Conservation (phyloP, 2,797 vertebrate species). For the Jordanella pulchra region DNA sequence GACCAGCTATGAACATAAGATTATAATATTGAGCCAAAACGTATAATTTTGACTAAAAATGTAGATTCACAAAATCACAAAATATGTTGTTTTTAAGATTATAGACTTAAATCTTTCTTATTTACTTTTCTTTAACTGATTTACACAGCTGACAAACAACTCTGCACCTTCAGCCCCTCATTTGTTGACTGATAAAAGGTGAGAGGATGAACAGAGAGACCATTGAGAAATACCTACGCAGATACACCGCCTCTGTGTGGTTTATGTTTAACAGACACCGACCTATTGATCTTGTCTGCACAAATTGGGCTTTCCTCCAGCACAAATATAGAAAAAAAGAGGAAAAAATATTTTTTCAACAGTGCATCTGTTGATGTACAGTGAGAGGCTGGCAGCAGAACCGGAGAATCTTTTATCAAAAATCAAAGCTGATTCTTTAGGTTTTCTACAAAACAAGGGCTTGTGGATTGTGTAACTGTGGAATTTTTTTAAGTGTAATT, state of each 20-base stretch:
- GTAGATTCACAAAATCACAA: background rate
- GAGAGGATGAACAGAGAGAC: background rate
- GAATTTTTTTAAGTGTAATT: background rate
- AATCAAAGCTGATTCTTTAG: background rate
- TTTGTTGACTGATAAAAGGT: background rate
- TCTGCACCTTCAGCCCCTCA: background rate
- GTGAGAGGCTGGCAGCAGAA: background rate
- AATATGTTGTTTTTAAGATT: background rate
- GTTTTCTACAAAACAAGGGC: background rate
- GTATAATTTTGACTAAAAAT: background rate
- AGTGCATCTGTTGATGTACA: background rate
- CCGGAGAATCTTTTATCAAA: background rate
- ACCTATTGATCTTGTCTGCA: conserved; percentile 7
- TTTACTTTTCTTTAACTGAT: background rate
- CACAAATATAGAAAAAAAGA: background rate
- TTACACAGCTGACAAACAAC: conserved; percentile 21
- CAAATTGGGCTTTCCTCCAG: background rate
- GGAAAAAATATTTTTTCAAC: background rate
- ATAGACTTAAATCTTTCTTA: background rate
- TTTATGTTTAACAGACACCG: conserved; percentile 43
- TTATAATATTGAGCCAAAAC: background rate
- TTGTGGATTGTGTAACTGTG: background rate
- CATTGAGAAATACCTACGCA: conserved; percentile 22
- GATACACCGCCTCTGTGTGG: conserved; percentile 4
- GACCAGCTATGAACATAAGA: background rate